Conservation (phyloP, 2,113 vertebrate species). For the Heterochromis multidens region DNA sequence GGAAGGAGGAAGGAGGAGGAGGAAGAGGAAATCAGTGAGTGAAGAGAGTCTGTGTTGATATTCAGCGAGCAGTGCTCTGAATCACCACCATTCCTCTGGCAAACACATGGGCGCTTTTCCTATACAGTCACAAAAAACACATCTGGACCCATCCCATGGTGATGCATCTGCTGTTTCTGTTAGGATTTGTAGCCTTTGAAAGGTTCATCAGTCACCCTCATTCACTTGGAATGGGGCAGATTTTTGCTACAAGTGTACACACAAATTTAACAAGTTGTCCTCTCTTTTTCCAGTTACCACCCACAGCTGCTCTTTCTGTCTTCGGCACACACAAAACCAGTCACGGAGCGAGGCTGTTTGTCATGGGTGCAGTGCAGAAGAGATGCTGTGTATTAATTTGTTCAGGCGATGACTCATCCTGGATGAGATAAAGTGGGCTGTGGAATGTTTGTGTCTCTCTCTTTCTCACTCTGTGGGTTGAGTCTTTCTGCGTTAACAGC, state of each 20-base stretch:
- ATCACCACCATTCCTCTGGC: slow-evolving; percentile 42
- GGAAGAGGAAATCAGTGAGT: not conserved
- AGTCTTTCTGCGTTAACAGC: not conserved
- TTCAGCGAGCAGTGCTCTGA: slow-evolving; percentile 44
- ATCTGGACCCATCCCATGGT: not conserved
- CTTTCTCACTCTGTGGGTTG: slow-evolving; percentile 6
- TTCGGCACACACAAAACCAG: slow-evolving; percentile 21
- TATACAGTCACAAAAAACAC: slow-evolving; percentile 6
- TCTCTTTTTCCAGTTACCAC: slow-evolving; percentile 27
- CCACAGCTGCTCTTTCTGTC: slow-evolving; percentile 54
- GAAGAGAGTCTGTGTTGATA: slow-evolving; percentile 27
- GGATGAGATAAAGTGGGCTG: slow-evolving; percentile 39
- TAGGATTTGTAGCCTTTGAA: not conserved
- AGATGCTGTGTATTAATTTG: slow-evolving; percentile 60
- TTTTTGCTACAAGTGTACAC: not conserved
- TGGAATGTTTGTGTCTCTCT: slow-evolving; percentile 32
- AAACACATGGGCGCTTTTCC: slow-evolving; percentile 28
- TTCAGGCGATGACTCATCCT: slow-evolving; percentile 64
- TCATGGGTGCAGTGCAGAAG: slow-evolving; percentile 54
- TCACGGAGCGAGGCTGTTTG: slow-evolving; percentile 31
- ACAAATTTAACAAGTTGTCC: slow-evolving; percentile 3
- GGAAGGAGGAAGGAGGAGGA: not conserved
- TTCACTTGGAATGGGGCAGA: not conserved
- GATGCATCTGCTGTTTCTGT: not conserved
- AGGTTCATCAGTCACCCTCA: not conserved